Evolutionary conservation across 2,113 vertebrate genomes (phyloP).

Genomic region (Perca flavescens): DNA sequence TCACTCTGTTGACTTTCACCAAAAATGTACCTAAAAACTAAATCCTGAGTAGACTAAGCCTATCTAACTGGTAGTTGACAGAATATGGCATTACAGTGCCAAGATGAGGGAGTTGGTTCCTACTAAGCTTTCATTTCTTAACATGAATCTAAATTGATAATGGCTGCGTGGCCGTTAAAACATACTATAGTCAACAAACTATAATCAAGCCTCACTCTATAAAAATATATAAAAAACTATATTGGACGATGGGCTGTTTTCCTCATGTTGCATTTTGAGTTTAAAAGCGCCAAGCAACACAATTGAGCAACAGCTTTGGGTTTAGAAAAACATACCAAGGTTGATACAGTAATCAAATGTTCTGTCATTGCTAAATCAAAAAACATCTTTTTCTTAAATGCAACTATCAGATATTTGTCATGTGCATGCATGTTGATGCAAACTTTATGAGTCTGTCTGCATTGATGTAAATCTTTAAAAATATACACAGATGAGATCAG

Average conservation of each 20-base stretch:
- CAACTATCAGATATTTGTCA: neutral
- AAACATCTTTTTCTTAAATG: neutral
- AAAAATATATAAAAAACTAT: neutral
- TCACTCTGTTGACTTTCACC: neutral
- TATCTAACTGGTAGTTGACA: constrained; percentile 10
- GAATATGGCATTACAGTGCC: neutral
- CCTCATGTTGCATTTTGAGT: neutral
- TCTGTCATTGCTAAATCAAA: constrained; percentile 2
- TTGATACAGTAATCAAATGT: neutral
- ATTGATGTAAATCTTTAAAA: neutral
- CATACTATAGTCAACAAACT: neutral
- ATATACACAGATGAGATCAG: neutral
- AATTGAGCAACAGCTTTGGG: neutral
- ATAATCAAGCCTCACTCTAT: neutral
- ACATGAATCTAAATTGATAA: constrained; percentile 6
- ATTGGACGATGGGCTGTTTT: neutral
- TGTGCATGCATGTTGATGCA: neutral
- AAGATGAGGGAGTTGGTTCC: constrained; percentile 6
- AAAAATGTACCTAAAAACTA: neutral
- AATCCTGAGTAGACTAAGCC: neutral
- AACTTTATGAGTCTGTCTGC: neutral
- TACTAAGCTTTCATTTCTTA: constrained; percentile 6
- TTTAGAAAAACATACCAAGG: neutral
- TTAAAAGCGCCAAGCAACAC: constrained; percentile 9
- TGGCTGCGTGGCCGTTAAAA: neutral